Conservation (phyloP, 1,140 invertebrate species). For the Drosophila tsacasi region DNA sequence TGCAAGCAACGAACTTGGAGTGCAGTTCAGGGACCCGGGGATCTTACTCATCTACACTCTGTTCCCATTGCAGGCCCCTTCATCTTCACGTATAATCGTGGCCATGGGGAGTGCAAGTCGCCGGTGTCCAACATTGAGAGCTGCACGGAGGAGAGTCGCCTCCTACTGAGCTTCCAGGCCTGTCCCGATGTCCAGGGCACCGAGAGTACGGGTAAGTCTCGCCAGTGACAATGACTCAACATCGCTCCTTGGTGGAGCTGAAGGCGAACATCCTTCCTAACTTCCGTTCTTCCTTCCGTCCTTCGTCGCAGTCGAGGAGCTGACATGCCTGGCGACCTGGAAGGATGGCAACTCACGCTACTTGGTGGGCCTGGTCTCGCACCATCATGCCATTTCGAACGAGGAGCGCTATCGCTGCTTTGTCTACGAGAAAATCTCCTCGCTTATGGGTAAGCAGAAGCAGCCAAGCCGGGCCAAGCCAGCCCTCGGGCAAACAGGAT, state of each 20-base stretch:
- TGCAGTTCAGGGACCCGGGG: conserved; percentile 31
- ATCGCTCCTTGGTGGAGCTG: conserved; percentile 26
- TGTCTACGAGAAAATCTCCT: conserved; percentile 92
- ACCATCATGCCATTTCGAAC: conserved; percentile 93
- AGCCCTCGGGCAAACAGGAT: conserved; percentile 54
- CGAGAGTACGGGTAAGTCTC: conserved; percentile 90
- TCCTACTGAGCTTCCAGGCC: conserved; percentile 95
- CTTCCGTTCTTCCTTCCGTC: conserved; percentile 19
- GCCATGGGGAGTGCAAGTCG: conserved; percentile 93
- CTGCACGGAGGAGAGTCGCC: conserved; percentile 94
- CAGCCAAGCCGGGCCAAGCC: conserved; percentile 5
- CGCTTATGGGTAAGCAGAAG: conserved; percentile 76
- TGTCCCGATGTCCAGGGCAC: conserved; percentile 95
- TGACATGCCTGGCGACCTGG: conserved; percentile 94
- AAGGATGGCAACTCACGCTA: conserved; percentile 95
- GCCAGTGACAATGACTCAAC: conserved; percentile 39
- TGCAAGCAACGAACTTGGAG: conserved; percentile 23
- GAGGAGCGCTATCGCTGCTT: conserved; percentile 97
- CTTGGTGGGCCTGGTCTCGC: conserved; percentile 91
- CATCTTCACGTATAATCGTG: conserved; percentile 88
- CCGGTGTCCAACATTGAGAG: conserved; percentile 94
- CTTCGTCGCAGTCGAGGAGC: conserved; percentile 90
- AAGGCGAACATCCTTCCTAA: conserved; percentile 50
- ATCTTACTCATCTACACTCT: not conserved
- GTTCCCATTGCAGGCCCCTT: conserved; percentile 73